Evolutionary conservation across 1,140 invertebrate genomes (phyloP).

Genomic region (Drosophila prosaltans): DNA sequence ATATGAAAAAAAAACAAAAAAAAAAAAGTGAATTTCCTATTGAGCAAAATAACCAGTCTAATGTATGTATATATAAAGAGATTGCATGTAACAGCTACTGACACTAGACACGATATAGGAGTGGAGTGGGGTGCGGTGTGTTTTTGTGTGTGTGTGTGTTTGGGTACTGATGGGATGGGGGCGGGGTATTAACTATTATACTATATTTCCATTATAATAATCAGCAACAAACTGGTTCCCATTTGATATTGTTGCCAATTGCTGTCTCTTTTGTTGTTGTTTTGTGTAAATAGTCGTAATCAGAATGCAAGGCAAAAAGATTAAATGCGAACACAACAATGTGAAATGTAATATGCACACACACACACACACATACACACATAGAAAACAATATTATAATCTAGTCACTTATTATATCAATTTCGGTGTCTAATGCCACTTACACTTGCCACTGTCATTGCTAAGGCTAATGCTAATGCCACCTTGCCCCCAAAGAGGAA

Average conservation of each 20-base stretch:
- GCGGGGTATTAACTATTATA: slow-evolving; percentile 32
- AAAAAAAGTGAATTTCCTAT: not conserved
- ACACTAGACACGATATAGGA: not conserved
- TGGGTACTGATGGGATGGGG: not conserved
- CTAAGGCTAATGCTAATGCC: not conserved
- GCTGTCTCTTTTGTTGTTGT: slow-evolving; percentile 10
- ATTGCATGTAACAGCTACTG: slow-evolving; percentile 1
- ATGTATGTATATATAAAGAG: slow-evolving; percentile 1
- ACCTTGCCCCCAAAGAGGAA: too few relatives aligned
- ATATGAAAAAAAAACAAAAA: not conserved
- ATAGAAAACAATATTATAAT: slow-evolving; percentile 1
- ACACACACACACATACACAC: not conserved
- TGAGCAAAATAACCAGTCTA: slow-evolving; percentile 1
- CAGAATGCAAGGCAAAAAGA: slow-evolving; percentile 16
- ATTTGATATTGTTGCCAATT: slow-evolving; percentile 15
- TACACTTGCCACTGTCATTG: not conserved
- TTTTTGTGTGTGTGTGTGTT: not conserved
- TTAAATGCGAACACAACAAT: not conserved
- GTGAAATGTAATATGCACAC: slow-evolving; percentile 24
- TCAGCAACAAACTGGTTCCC: slow-evolving; percentile 43
- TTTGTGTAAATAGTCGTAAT: slow-evolving; percentile 14
- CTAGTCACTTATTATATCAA: not conserved
- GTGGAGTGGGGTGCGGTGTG: not conserved
- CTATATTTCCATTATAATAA: slow-evolving; percentile 40
- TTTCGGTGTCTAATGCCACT: not conserved